Base-by-base conservation (phyloP, 1,140 invertebrate genomes). In the Cotesia glomerata region DNA sequence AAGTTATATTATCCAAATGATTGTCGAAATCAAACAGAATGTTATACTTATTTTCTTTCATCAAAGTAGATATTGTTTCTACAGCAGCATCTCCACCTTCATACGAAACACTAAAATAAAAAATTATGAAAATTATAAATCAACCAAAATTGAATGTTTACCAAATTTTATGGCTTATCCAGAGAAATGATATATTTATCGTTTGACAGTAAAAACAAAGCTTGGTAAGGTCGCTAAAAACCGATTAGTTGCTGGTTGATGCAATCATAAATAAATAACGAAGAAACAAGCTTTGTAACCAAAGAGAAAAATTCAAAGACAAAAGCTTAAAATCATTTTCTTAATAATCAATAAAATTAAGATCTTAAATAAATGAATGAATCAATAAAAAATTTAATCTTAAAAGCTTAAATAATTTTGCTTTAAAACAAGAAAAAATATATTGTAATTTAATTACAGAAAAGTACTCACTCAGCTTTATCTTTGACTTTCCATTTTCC, bases 11-110 rank as follows among this genome's bases (percentile, higher is more conserved):
- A 85, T 97, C 95, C 67, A 97, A 86, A 87, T 97, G 95, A 86
- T 96, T 96, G 84, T 98, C 96, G 87, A 97, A 98, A 86, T 97
- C 95, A 8, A 94, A 85, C 3, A 97, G 84, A 76, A 93, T 89
- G 70, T 91, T 90, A 79, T 93, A 92, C 0, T 90, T 89, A 34
- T 91, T 89, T 13, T 88, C 82, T 77, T 93, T 91, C 14, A 96
- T 80, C 39, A 97, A 85, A 32, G 88, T 81, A 5, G 92, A 90
- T 4, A 93, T 90, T 0, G 90, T 88, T 68, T 92, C 90, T 26
- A 74, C 77, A 0, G 94, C 77, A 0, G 89, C 89, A 63, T 90
- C 79, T 69, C 89, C 80, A 34, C 84, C 82, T 77, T 89, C 87
- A 78, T 80, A 87, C 80, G 77, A 76, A 75, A 86, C 74, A 61